A percentile compares a stretch with the other conserved stretches of the same genome.
phyloP scores from a whole-genome alignment of 2,113 vertebrate genomes.

The Drymodes brunneopygia region DNA sequence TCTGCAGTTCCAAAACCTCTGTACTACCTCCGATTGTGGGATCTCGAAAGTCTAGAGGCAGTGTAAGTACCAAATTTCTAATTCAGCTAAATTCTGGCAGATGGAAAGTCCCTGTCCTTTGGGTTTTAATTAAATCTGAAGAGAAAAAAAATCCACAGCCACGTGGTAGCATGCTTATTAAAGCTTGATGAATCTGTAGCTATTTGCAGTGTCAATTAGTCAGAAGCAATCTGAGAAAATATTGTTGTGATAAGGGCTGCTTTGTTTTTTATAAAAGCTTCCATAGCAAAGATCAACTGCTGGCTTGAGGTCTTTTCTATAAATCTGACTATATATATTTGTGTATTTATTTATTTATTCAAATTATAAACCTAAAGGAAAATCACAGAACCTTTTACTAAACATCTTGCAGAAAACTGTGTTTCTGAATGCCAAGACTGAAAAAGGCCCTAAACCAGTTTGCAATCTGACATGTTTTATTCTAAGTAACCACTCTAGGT shows the following conservation, averaged over 20 bases:
- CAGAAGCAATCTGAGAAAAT: neutral
- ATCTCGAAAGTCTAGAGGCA: slow-evolving; percentile 84
- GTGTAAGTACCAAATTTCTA: slow-evolving; percentile 78
- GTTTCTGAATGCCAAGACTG: neutral
- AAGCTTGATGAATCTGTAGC: slow-evolving; percentile 3
- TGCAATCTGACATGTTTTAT: neutral
- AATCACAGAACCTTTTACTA: neutral
- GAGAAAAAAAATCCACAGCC: neutral
- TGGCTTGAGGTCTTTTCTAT: neutral
- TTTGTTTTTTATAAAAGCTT: neutral
- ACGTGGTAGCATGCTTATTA: neutral
- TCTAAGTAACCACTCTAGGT: neutral
- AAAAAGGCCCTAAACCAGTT: neutral
- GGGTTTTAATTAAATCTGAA: slow-evolving; percentile 48
- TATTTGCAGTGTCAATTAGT: neutral
- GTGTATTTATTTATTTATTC: neutral
- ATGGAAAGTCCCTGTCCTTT: slow-evolving; percentile 11
- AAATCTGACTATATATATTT: neutral
- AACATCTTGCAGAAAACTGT: neutral
- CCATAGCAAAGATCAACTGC: neutral
- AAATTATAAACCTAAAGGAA: neutral
- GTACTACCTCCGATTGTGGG: slow-evolving; percentile 84
- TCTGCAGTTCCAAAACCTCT: slow-evolving; percentile 83
- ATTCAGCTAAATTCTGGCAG: neutral
- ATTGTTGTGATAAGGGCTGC: neutral